A percentile compares a stretch with the other conserved stretches of the same genome.
Conservation (phyloP, 1,140 invertebrate genomes). For the Akabosia matsudoensis region DNA sequence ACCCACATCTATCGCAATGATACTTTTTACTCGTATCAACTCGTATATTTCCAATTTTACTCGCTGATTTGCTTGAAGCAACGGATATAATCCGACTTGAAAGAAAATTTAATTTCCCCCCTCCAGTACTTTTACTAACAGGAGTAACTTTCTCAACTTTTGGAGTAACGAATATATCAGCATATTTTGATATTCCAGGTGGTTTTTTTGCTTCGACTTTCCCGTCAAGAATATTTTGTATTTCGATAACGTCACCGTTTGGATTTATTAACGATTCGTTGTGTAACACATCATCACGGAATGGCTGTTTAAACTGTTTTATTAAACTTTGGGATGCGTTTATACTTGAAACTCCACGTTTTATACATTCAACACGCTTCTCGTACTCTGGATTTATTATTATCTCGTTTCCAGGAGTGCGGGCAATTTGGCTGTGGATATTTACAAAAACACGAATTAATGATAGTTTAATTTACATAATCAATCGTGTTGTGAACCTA, state of each 20-base stretch:
- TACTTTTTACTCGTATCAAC: constrained; percentile 19
- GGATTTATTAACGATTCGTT: background rate
- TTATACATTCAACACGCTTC: no score
- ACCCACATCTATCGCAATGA: background rate
- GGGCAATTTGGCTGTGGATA: background rate
- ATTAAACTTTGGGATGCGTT: no score
- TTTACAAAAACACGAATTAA: background rate
- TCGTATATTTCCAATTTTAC: background rate
- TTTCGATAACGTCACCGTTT: background rate
- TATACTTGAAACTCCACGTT: no score
- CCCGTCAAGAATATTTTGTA: background rate
- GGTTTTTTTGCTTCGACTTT: background rate
- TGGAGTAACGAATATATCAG: background rate
- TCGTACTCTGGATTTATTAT: no score
- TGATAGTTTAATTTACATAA: background rate
- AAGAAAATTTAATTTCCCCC: background rate
- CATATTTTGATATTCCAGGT: background rate
- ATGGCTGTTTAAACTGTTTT: no score
- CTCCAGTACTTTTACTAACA: background rate
- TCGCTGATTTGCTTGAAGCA: background rate
- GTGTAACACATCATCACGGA: background rate
- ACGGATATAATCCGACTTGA: background rate
- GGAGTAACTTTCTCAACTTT: background rate
- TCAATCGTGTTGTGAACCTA: background rate
- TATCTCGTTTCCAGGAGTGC: background rate